A percentile compares a stretch with the other conserved stretches of the same genome.
These are phyloP conservation scores for Odobenus rosmarus DNA, from an alignment of 2,113 vertebrate species.

Conservation along the genomic window DNA sequence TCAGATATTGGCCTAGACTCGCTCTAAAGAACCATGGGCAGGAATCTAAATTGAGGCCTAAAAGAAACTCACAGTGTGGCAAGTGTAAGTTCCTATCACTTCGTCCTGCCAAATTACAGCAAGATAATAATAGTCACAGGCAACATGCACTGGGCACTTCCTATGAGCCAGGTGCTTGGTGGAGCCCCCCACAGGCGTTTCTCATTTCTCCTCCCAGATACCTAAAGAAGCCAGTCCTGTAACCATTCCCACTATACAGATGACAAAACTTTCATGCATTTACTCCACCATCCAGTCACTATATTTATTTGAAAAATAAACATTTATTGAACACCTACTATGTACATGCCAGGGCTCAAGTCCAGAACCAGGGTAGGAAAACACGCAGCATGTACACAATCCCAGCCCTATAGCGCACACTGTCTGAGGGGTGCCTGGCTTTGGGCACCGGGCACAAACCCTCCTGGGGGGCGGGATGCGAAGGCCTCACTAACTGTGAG, in stretches of 20 bases:
- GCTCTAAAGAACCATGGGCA: background rate
- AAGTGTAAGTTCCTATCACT: rapidly evolving
- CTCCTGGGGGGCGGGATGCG: rapidly evolving
- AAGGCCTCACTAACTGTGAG: background rate
- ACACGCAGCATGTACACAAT: rapidly evolving
- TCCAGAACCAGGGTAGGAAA: background rate
- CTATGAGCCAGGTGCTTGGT: rapidly evolving
- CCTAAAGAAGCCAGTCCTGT: background rate
- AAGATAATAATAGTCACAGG: rapidly evolving
- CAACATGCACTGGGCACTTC: rapidly evolving
- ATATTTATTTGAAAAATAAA: background rate
- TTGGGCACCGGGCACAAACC: background rate
- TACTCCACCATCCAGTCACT: background rate
- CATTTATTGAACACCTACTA: background rate
- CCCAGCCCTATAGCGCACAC: rapidly evolving
- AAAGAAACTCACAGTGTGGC: background rate
- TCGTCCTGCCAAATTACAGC: background rate
- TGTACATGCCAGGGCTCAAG: background rate
- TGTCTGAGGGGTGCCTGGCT: background rate
- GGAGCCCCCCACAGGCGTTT: background rate
- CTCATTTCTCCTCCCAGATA: background rate
- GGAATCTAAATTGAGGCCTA: background rate
- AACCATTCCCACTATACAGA: rapidly evolving
- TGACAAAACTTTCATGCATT: rapidly evolving
- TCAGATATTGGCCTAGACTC: background rate